phyloP scores from a whole-genome alignment of 2,113 vertebrate genomes.

The Saccopteryx bilineata region DNA sequence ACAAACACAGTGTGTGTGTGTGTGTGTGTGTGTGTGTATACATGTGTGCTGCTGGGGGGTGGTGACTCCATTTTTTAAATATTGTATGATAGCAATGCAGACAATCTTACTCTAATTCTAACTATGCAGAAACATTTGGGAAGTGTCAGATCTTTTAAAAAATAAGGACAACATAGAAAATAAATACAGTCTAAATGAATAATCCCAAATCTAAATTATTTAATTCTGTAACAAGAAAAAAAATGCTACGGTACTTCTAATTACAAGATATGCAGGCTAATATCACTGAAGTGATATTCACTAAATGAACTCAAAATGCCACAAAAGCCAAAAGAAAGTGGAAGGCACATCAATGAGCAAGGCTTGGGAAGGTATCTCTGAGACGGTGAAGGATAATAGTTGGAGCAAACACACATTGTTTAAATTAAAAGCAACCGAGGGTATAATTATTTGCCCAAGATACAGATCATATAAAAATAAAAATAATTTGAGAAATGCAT shows the following conservation, averaged over 20 bases:
- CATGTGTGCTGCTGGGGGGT: fast-evolving
- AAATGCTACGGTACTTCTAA: neutral
- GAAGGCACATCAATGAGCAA: neutral
- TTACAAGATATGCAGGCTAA: neutral
- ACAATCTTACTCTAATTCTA: neutral
- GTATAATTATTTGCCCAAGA: neutral
- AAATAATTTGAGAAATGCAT: conserved; percentile 2
- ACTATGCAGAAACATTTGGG: neutral
- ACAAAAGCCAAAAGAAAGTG: neutral
- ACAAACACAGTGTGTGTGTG: conserved; percentile 20
- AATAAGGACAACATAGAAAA: neutral
- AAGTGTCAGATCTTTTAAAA: neutral
- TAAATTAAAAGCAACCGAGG: neutral
- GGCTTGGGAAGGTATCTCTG: neutral
- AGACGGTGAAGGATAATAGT: neutral
- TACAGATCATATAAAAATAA: neutral
- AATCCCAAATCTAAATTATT: neutral
- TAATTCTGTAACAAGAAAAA: neutral
- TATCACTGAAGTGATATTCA: neutral
- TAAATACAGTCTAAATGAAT: conserved; percentile 4
- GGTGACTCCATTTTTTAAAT: neutral
- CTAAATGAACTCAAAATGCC: neutral
- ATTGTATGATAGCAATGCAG: neutral
- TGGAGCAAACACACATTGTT: neutral
- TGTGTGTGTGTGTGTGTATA: too few species aligned